Conservation (phyloP, 92 coral and sea anemone genomes). For the Heteractis magnifica region DNA sequence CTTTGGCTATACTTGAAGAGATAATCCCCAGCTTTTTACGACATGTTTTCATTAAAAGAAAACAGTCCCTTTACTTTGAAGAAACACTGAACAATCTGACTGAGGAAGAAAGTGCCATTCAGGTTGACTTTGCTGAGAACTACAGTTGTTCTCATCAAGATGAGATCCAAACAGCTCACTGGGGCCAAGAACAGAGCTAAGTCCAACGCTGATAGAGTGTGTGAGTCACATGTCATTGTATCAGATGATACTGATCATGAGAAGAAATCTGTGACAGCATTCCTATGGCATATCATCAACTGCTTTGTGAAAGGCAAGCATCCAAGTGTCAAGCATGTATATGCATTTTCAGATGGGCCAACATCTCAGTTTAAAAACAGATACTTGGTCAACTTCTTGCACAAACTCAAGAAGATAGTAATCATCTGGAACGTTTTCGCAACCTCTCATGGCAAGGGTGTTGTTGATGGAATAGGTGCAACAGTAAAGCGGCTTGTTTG, state of each 20-base stretch:
- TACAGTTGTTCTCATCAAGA: constrained; percentile 36
- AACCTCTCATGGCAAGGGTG: constrained; percentile 61
- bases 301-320: constrained; percentile 26
- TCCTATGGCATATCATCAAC: constrained; percentile 31
- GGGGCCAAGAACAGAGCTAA: constrained; percentile 40
- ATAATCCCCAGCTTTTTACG: constrained; percentile 37
- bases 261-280: constrained; percentile 38
- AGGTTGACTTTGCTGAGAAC: constrained; percentile 34
- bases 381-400: constrained; percentile 33
- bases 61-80: constrained; percentile 33
- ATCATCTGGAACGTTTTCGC: constrained; percentile 50
- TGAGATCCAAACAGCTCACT: constrained; percentile 50
- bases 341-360: constrained; percentile 60
- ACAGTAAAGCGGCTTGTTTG: constrained; percentile 49
- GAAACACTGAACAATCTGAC: constrained; percentile 6
- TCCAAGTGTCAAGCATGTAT: constrained; percentile 1
- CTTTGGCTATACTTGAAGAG: not conserved
- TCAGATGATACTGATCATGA: constrained; percentile 39
- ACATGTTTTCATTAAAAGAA: constrained; percentile 50
- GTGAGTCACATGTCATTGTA: constrained; percentile 44
- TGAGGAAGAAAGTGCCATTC: constrained; percentile 14
- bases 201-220: constrained; percentile 1
- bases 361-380: constrained; percentile 57
- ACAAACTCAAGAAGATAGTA: constrained; percentile 12
- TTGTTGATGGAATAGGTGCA: constrained; percentile 51